phyloP scores from a whole-genome alignment of 1,140 invertebrate genomes.

The Orussus abietinus region DNA sequence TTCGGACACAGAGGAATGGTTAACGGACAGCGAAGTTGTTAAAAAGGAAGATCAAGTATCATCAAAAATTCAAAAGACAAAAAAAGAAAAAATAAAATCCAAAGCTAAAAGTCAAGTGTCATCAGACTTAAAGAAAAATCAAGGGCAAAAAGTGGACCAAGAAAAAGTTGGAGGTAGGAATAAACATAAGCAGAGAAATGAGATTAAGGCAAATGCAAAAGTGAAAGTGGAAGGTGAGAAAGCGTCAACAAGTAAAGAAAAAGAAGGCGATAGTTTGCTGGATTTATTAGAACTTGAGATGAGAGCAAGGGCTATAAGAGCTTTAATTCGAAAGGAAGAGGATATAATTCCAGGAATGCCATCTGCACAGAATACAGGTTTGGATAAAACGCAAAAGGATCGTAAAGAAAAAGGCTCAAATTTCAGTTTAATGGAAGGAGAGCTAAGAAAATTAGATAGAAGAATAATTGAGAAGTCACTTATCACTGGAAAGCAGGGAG shows the following conservation, averaged over 20 bases:
- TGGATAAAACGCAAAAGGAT: slow-evolving; percentile 19
- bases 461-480: no score
- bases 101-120: slow-evolving; percentile 26
- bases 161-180: slow-evolving; percentile 14
- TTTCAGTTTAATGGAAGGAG: slow-evolving; percentile 2
- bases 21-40: slow-evolving; percentile 31
- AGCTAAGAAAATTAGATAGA: no score
- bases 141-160: slow-evolving; percentile 19
- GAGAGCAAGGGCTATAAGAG: slow-evolving; percentile 55
- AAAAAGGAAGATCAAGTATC: slow-evolving; percentile 29
- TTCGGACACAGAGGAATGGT: slow-evolving; percentile 49
- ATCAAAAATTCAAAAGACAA: slow-evolving; percentile 19
- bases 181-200: slow-evolving; percentile 26
- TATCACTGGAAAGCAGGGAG: no score
- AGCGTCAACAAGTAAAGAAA: slow-evolving; percentile 31
- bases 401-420: slow-evolving; percentile 11
- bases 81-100: slow-evolving; percentile 17
- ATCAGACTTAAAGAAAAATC: slow-evolving; percentile 20
- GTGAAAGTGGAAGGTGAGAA: slow-evolving; percentile 29
- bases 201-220: slow-evolving; percentile 19
- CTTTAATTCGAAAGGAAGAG: slow-evolving; percentile 53
- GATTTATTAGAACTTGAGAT: slow-evolving; percentile 57
- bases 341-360: slow-evolving; percentile 30
- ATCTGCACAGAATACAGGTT: slow-evolving; percentile 10
- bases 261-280: slow-evolving; percentile 53